Percentiles rank a stretch among this genome's conserved stretches.
Evolutionary conservation across 2,888 invertebrate species (phyloP).

Genomic region (Chesias legatella): DNA sequence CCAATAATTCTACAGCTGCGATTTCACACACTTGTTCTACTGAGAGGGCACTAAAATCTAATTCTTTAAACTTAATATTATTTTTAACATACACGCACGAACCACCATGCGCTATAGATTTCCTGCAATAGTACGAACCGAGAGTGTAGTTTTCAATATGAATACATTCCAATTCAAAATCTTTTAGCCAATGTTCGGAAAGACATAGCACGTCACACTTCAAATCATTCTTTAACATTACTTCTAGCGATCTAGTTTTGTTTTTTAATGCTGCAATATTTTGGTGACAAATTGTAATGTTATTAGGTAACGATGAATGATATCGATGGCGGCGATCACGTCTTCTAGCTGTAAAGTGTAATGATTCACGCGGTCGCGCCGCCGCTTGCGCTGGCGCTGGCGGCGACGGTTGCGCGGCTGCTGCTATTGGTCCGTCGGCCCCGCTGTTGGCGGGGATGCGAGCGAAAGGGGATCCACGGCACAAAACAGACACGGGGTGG

Average conservation of each 20-base stretch:
- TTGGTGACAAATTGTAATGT: conserved; percentile 1
- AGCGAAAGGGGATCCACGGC: no score
- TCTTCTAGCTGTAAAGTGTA: no score
- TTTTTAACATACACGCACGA: conserved; percentile 16
- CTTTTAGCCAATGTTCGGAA: neutral
- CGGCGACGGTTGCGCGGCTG: no score
- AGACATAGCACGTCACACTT: conserved; percentile 1
- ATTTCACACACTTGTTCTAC: conserved; percentile 2
- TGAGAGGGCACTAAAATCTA: neutral
- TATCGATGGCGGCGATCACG: no score
- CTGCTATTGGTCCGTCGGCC: no score
- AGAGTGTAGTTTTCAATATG: neutral
- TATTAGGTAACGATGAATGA: no score
- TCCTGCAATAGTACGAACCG: conserved; percentile 1
- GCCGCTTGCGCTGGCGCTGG: no score
- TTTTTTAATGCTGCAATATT: neutral
- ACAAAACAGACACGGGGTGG: no score
- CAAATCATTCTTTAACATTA: neutral
- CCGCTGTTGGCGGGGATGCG: no score
- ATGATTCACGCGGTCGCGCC: no score
- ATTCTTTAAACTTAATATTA: neutral
- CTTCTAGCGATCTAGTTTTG: neutral
- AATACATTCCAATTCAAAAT: neutral
- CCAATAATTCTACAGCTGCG: conserved; percentile 3
- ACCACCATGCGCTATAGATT: conserved; percentile 12